These are phyloP conservation scores for Sphaerodactylus townsendi DNA, from an alignment of 2,113 vertebrate genomes.

Conservation along the genomic window DNA sequence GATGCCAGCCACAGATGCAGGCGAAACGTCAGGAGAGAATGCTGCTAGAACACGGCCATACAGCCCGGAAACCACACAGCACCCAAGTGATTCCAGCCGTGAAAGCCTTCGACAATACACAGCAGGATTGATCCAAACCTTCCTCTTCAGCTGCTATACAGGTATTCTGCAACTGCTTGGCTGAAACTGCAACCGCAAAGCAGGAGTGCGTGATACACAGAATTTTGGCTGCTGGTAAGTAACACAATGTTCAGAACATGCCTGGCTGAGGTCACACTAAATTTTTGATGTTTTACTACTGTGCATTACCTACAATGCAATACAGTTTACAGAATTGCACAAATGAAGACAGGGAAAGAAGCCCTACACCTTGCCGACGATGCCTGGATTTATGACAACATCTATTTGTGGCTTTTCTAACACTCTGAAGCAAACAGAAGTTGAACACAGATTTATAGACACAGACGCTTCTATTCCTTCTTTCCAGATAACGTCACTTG, in stretches of 20 bases:
- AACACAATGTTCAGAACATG: slow-evolving; percentile 20
- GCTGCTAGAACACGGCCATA: no score
- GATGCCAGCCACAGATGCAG: no score
- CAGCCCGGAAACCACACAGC: no score
- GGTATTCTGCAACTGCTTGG: not conserved
- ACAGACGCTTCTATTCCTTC: not conserved
- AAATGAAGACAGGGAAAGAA: slow-evolving; percentile 41
- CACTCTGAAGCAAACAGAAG: slow-evolving; percentile 25
- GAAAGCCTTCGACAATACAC: no score
- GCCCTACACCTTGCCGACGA: slow-evolving; percentile 33
- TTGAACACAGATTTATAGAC: not conserved
- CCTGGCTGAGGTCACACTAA: not conserved
- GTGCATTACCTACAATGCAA: slow-evolving; percentile 26
- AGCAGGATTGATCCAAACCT: not conserved
- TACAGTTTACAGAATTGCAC: slow-evolving; percentile 36
- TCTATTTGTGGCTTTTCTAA: slow-evolving; percentile 38
- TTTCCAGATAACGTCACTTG: no score
- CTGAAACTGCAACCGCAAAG: not conserved
- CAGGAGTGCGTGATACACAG: not conserved
- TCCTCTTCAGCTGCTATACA: accelerated
- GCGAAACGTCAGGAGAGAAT: no score
- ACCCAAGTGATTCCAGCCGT: no score
- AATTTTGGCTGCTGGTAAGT: not conserved
- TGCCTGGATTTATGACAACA: slow-evolving; percentile 49
- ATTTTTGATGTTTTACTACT: slow-evolving; percentile 20